Evolutionary conservation across 2,797 vertebrate species (phyloP).

Genomic region (Sebastolobus altivelis): DNA sequence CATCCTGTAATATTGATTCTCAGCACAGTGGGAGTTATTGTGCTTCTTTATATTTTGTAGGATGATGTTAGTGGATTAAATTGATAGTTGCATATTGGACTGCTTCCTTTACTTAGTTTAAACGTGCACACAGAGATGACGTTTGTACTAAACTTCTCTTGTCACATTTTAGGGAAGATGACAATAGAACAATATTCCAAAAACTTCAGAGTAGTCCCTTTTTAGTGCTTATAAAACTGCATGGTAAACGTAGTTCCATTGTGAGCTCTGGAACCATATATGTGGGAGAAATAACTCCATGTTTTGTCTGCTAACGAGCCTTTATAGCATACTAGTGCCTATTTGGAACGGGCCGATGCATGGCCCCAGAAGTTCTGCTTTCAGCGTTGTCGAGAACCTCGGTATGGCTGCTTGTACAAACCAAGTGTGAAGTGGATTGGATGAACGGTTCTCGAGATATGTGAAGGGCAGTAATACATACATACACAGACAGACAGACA

Average conservation of each 20-base stretch:
- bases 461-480: accelerated
- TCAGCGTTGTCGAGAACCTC: too few species aligned
- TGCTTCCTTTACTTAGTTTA: too few species aligned
- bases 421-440: too few species aligned
- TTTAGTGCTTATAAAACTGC: background rate
- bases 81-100: conserved; percentile 12
- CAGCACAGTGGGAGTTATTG: background rate
- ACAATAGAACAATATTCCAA: background rate
- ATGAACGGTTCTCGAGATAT: too few species aligned
- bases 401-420: too few species aligned
- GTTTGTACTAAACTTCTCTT: background rate
- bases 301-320: background rate
- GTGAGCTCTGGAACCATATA: background rate
- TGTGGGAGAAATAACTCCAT: background rate
- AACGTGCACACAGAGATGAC: background rate
- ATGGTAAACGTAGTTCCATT: background rate
- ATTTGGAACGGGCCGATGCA: too few species aligned
- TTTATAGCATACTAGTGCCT: too few species aligned
- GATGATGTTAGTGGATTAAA: conserved; percentile 28
- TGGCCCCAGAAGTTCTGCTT: too few species aligned
- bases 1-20: conserved; percentile 19
- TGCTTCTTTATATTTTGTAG: conserved; percentile 1
- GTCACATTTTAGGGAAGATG: background rate
- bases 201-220: background rate
- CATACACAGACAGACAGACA: too few species aligned